A percentile compares a stretch with the other conserved stretches of the same genome.
Evolutionary conservation across 2,888 invertebrate species (phyloP).

Genomic region (Mystacides longicornis): DNA sequence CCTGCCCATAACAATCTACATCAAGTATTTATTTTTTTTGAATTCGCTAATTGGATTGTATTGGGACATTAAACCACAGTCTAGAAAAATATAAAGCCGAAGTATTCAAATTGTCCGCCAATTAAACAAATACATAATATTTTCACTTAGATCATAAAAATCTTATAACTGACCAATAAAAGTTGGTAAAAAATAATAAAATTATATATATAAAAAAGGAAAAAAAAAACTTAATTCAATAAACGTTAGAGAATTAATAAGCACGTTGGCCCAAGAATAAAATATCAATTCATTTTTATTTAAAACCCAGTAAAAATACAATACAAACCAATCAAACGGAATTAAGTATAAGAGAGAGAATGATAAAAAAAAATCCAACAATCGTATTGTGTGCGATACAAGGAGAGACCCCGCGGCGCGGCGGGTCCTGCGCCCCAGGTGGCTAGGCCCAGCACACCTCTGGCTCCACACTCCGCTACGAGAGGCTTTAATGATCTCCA

Average conservation of each 20-base stretch:
- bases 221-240: constrained; percentile 3
- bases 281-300: constrained; percentile 14
- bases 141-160: neutral
- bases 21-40: too few species aligned
- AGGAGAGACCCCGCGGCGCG: constrained; percentile 13
- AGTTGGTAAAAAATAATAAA: neutral
- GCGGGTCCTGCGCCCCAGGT: constrained; percentile 13
- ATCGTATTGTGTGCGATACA: constrained; percentile 16
- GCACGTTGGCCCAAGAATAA: neutral
- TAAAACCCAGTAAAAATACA: constrained; percentile 22
- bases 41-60: too few species aligned
- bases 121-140: neutral
- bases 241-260: constrained; percentile 3
- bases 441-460: constrained; percentile 15
- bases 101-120: neutral
- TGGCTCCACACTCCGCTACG: constrained; percentile 7
- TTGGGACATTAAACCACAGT: neutral
- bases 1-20: too few species aligned
- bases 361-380: constrained; percentile 14
- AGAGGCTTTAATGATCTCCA: constrained; percentile 21
- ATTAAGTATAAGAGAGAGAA: constrained; percentile 13
- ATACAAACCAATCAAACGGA: constrained; percentile 22
- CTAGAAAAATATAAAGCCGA: neutral
- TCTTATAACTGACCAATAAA: neutral
- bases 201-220: neutral